Conservation (phyloP, 2,797 vertebrate genomes). For the Luscinia megarhynchos region DNA sequence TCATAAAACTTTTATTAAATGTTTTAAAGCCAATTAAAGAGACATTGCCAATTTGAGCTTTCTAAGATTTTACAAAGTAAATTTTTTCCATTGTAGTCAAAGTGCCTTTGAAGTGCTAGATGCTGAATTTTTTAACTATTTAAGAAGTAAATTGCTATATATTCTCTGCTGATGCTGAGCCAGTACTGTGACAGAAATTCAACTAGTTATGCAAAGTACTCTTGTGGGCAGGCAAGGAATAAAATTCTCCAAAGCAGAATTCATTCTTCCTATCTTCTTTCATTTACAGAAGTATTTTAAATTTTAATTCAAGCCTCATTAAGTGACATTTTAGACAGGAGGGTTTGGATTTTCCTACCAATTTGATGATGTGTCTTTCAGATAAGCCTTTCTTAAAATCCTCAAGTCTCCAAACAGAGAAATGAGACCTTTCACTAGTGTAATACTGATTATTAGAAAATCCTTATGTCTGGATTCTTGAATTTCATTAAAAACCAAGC, state of each 20-base stretch:
- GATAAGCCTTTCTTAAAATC: background rate
- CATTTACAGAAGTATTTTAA: background rate
- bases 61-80: background rate
- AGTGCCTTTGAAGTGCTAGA: background rate
- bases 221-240: background rate
- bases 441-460: background rate
- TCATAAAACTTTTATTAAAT: slow-evolving; percentile 3
- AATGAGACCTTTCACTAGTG: background rate
- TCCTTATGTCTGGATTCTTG: background rate
- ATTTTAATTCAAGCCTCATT: background rate
- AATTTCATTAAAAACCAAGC: background rate
- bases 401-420: background rate
- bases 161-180: background rate
- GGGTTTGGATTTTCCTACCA: background rate
- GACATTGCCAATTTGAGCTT: background rate
- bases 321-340: background rate
- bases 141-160: background rate
- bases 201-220: background rate
- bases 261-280: background rate
- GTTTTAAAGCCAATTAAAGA: slow-evolving; percentile 19
- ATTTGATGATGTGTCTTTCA: background rate
- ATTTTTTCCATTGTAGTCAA: background rate
- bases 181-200: background rate
- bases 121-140: background rate
- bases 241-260: background rate